Conservation (phyloP, 2,888 invertebrate species). For the Lasioglossum oenotherae region DNA sequence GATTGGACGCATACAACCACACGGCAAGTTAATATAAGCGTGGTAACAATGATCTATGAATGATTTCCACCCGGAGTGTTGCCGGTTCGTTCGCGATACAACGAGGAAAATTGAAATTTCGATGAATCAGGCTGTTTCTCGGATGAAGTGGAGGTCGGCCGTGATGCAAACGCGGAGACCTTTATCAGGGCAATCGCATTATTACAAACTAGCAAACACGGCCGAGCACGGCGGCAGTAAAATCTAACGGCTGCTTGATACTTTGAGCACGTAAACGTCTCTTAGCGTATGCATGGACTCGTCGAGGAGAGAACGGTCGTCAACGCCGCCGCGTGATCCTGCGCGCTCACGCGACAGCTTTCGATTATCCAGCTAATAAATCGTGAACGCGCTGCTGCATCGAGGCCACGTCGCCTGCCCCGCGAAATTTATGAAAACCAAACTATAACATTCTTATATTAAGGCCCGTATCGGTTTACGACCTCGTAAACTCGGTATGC, state of each 20-base stretch:
- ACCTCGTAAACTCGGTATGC: slow-evolving; percentile 76
- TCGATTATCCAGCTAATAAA: slow-evolving; percentile 56
- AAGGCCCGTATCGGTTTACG: slow-evolving; percentile 79
- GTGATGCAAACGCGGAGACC: background rate
- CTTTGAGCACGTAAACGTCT: slow-evolving; percentile 41
- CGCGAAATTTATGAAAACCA: slow-evolving; percentile 78
- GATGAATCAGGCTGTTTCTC: background rate
- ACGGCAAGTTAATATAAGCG: too few relatives aligned
- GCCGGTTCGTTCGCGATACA: background rate
- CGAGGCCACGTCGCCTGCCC: slow-evolving; percentile 37
- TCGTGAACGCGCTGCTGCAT: slow-evolving; percentile 46
- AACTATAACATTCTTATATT: slow-evolving; percentile 80
- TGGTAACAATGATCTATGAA: background rate
- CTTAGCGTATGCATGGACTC: slow-evolving; percentile 46
- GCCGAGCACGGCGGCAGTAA: slow-evolving; percentile 9
- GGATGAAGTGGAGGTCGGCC: background rate
- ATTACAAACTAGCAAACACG: slow-evolving; percentile 24
- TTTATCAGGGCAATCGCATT: slow-evolving; percentile 14
- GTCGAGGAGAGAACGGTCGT: slow-evolving; percentile 26
- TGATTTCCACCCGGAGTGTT: background rate
- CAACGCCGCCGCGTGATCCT: slow-evolving; percentile 17
- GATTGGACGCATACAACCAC: too few relatives aligned
- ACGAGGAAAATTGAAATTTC: background rate
- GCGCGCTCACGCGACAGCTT: slow-evolving; percentile 47
- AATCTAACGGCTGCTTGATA: slow-evolving; percentile 40